A percentile compares a stretch with the other conserved stretches of the same genome.
Evolutionary conservation across 53 echinoderm and acorn worm genomes (phyloP).

Genomic region (Zoroaster sp.): DNA sequence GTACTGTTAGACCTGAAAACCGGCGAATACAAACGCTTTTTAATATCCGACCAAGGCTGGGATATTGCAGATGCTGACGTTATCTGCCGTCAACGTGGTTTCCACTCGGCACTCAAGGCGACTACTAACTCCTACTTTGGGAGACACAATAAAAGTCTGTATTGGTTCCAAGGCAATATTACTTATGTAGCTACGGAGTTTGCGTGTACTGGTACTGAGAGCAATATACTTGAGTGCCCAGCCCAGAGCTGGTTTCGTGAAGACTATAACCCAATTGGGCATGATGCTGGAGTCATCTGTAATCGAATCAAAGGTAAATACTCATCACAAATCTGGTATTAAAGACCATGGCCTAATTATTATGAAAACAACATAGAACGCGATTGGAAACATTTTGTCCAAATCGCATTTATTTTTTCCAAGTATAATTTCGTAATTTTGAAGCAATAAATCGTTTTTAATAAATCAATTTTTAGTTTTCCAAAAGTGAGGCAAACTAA

Average conservation of each 20-base stretch:
- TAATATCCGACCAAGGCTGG: slow-evolving; percentile 38
- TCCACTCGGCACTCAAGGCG: not conserved
- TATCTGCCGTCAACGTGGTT: not conserved
- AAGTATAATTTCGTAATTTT: no score
- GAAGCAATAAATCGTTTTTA: no score
- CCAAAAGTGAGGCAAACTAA: no score
- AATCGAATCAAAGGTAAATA: not conserved
- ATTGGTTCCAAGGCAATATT: not conserved
- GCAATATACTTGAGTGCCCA: slow-evolving; percentile 19
- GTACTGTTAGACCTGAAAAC: not conserved
- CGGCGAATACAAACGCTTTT: not conserved
- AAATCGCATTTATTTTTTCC: no score
- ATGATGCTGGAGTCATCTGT: slow-evolving; percentile 17
- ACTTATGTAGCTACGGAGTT: slow-evolving; percentile 2
- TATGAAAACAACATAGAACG: no score
- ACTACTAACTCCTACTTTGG: slow-evolving; percentile 28
- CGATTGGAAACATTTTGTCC: no score
- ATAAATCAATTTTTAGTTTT: no score
- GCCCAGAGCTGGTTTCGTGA: slow-evolving; percentile 6
- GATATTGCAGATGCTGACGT: slow-evolving; percentile 17
- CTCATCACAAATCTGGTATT: no score
- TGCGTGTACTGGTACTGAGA: slow-evolving; percentile 16
- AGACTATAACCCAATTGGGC: not conserved
- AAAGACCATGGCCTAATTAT: not conserved
- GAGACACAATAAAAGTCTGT: not conserved